These are phyloP conservation scores for Andricus grossulariae DNA, from an alignment of 1,140 invertebrate species.

Conservation along the genomic window DNA sequence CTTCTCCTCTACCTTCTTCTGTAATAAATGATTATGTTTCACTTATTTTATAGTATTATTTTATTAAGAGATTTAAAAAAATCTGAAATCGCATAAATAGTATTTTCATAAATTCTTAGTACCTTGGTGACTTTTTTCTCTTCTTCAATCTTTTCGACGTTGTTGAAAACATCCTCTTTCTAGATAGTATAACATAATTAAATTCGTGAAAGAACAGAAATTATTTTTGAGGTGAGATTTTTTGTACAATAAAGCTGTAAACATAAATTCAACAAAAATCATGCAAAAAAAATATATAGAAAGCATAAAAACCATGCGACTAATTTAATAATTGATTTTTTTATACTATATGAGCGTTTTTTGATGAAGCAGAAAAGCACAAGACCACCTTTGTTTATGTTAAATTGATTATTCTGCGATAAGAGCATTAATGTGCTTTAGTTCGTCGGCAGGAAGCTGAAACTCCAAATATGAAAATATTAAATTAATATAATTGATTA, in stretches of 20 bases:
- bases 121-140: slow-evolving; percentile 67
- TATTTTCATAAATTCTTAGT: slow-evolving; percentile 37
- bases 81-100: slow-evolving; percentile 22
- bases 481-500: neutral
- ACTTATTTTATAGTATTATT: slow-evolving; percentile 36
- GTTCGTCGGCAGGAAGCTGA: slow-evolving; percentile 7
- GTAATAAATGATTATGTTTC: slow-evolving; percentile 37
- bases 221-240: neutral
- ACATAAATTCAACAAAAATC: neutral
- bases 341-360: slow-evolving; percentile 12
- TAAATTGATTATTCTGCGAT: slow-evolving; percentile 41
- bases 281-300: slow-evolving; percentile 3
- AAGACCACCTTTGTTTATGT: slow-evolving; percentile 57
- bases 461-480: neutral
- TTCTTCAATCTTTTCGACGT: slow-evolving; percentile 72
- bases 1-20: slow-evolving; percentile 69
- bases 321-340: slow-evolving; percentile 26
- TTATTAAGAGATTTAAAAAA: slow-evolving; percentile 31
- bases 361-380: slow-evolving; percentile 37
- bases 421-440: slow-evolving; percentile 35
- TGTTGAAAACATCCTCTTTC: slow-evolving; percentile 74
- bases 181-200: slow-evolving; percentile 54
- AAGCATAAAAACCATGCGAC: slow-evolving; percentile 8
- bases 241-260: neutral
- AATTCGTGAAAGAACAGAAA: slow-evolving; percentile 32